phyloP scores from a whole-genome alignment of 2,888 invertebrate genomes.

The Pelosia muscerda region DNA sequence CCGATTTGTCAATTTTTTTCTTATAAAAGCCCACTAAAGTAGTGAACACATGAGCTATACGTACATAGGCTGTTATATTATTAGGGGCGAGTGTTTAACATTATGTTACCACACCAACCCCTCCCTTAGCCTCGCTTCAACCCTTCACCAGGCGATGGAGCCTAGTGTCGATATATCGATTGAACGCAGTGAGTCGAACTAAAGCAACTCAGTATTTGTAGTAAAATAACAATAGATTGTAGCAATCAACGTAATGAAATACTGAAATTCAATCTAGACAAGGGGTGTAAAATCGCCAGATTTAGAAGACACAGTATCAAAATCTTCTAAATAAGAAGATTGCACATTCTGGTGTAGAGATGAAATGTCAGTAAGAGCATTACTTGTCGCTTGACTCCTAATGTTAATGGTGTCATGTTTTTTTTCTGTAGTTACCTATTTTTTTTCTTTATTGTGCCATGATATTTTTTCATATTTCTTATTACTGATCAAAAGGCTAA shows the following conservation, averaged over 20 bases:
- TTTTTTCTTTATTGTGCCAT: too few species aligned
- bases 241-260: neutral
- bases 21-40: neutral
- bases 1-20: neutral
- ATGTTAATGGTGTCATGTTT: too few species aligned
- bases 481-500: too few species aligned
- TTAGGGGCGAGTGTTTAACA: neutral
- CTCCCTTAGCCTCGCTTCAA: neutral
- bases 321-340: neutral
- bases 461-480: too few species aligned
- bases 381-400: too few species aligned
- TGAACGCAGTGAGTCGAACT: constrained; percentile 4
- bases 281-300: neutral
- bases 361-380: neutral
- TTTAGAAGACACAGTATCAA: neutral
- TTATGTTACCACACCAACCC: constrained; percentile 3
- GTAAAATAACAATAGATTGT: neutral
- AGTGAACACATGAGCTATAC: neutral
- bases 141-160: constrained; percentile 1
- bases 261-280: too few species aligned
- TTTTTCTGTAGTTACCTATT: too few species aligned
- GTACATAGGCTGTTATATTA: neutral
- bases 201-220: neutral
- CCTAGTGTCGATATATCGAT: constrained; percentile 4
- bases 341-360: neutral